A percentile compares a stretch with the other conserved stretches of the same genome.
These are phyloP conservation scores for Eulemur macaco DNA, from an alignment of 2,113 vertebrate genomes.

Conservation along the genomic window DNA sequence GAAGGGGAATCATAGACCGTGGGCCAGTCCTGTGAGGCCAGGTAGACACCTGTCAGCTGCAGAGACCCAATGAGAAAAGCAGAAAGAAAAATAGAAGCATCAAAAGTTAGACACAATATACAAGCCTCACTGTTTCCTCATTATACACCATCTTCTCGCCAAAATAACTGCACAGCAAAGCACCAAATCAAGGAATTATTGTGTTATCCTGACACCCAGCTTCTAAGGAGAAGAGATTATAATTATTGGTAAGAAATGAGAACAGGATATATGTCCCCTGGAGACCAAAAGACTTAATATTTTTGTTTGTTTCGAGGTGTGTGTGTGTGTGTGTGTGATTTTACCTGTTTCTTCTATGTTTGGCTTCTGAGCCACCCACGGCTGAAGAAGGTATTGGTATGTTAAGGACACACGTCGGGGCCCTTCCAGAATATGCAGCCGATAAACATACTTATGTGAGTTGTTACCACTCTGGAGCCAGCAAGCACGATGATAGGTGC, in stretches of 20 bases:
- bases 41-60: not conserved
- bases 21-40: not conserved
- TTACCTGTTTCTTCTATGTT: not conserved
- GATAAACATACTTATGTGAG: not conserved
- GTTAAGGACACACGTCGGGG: not conserved
- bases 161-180: slow-evolving; percentile 26
- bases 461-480: not conserved
- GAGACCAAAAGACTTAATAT: not conserved
- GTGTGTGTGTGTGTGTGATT: not conserved
- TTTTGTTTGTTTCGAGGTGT: not conserved
- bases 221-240: not conserved
- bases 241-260: not conserved
- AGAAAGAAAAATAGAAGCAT: not conserved
- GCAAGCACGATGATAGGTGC: not conserved
- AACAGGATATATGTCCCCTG: not conserved
- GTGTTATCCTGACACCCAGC: not conserved
- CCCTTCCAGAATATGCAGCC: not conserved
- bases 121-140: not conserved
- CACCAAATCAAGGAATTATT: not conserved
- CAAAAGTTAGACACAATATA: not conserved
- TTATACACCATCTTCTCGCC: not conserved
- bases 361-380: not conserved
- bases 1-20: not conserved
- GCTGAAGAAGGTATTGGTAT: not conserved
- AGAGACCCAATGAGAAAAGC: not conserved